These are phyloP conservation scores for Dufourea novaeangliae DNA, from an alignment of 1,140 invertebrate genomes.

Conservation along the genomic window DNA sequence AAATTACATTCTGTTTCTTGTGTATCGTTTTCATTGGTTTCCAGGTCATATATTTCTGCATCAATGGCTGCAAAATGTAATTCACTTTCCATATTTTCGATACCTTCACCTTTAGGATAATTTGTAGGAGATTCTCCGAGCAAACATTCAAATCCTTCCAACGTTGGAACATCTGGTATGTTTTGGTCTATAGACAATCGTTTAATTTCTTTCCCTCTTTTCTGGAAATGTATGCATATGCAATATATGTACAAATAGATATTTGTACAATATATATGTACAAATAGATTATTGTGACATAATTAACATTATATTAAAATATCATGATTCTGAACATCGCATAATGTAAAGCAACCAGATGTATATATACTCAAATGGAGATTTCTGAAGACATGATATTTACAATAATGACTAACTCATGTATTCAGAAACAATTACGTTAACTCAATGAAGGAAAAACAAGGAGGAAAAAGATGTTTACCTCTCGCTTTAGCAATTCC, in stretches of 20 bases:
- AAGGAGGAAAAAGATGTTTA: not conserved
- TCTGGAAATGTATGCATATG: conserved; percentile 66
- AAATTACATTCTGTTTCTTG: conserved; percentile 18
- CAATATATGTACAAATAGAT: not conserved
- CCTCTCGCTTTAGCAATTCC: conserved; percentile 38
- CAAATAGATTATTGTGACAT: not conserved
- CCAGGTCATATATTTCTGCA: conserved; percentile 74
- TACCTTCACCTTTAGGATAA: conserved; percentile 77
- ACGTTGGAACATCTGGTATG: conserved; percentile 78
- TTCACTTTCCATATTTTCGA: conserved; percentile 81
- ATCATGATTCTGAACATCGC: not conserved
- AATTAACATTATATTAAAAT: not conserved
- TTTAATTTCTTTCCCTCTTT: conserved; percentile 72
- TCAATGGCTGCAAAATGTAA: conserved; percentile 80
- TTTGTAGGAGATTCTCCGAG: conserved; percentile 78
- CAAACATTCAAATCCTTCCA: conserved; percentile 80
- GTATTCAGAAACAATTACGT: not conserved
- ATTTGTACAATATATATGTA: not conserved
- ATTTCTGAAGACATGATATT: not conserved
- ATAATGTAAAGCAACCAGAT: not conserved
- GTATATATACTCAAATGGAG: not conserved
- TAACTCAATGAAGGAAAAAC: not conserved
- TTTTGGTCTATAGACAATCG: conserved; percentile 68
- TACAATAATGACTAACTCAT: not conserved
- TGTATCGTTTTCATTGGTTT: conserved; percentile 54